These are phyloP conservation scores for Rhagium mordax DNA, from an alignment of 2,888 invertebrate species.

Conservation along the genomic window DNA sequence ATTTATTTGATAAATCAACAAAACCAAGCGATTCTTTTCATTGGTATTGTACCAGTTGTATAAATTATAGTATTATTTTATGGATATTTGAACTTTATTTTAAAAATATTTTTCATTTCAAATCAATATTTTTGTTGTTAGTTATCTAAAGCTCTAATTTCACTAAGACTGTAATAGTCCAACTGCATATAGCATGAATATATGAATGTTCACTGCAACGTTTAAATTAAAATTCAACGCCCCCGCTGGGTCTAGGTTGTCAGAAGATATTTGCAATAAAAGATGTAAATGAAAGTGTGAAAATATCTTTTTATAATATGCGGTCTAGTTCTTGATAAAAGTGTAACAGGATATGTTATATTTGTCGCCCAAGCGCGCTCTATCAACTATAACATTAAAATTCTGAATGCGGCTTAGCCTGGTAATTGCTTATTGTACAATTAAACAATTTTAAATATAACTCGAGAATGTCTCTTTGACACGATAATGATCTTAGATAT, in stretches of 20 bases:
- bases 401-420: conserved; percentile 24
- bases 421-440: conserved; percentile 49
- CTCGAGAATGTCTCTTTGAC: conserved; percentile 41
- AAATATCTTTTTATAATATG: conserved; percentile 30
- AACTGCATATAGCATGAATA: too few species aligned
- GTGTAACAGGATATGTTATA: conserved; percentile 38
- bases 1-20: too few species aligned
- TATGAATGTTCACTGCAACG: too few species aligned
- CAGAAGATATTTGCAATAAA: conserved; percentile 26
- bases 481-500: conserved; percentile 48
- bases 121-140: too few species aligned
- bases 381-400: conserved; percentile 35
- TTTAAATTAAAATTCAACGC: not conserved
- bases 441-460: conserved; percentile 47
- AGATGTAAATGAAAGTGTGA: conserved; percentile 26
- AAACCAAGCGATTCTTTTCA: too few species aligned
- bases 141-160: too few species aligned
- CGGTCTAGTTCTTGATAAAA: conserved; percentile 39
- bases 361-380: conserved; percentile 39
- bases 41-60: too few species aligned
- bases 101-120: too few species aligned
- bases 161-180: too few species aligned
- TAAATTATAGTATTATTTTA: too few species aligned
- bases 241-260: conserved; percentile 4
- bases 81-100: too few species aligned